Evolutionary conservation across 2,113 vertebrate species (phyloP), one percentile per base, ranked within the genome.

Genomic region (Callipepla squamata): DNA sequence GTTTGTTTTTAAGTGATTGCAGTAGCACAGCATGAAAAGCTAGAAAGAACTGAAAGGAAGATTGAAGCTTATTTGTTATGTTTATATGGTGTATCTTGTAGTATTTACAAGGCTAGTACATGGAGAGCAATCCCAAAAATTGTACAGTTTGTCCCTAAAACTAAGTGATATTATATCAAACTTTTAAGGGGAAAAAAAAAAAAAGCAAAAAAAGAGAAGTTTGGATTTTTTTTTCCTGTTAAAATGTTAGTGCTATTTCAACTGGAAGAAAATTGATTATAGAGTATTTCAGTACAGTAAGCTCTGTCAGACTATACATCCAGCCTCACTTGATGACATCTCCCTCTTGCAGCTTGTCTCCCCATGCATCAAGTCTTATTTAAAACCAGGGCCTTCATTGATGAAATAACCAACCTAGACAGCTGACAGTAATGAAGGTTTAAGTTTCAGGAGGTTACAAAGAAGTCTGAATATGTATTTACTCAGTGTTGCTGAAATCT

Each of bases 241-340:
- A 48, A 85, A 80, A 44, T 0, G 0, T 26, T 72, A 21, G 4
- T 28, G 17, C 7, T 61, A 34, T 11, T 76, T 75, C 48, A 75
- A 13, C 0, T 50, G 5, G 30, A 42, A 36, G 9, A 1, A 57
- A 28, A 48, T 6, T 38, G 10, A 6, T n/a, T 42, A 26, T 21
- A 59, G 66, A 59, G 8, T 81, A 42, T 91, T 81, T 62, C 25
- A 42, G 15, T 50, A 11, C 21, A 70, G 70, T 73, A 17, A 58
- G 68, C 26, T 69, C 58, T 94, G 80, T 59, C 59, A 55, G 36
- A 32, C 5, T 69, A 14, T 16, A 16, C 28, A 53, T 82, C 59
- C 59, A 50, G 36, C 32, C 5, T 69, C 38, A 69, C 36, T 66
- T 45, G 11, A 5, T 90, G 47, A 68, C 19, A 13, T 81, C 34